phyloP scores from a whole-genome alignment of 2,113 vertebrate species.

The Ahaetulla prasina region DNA sequence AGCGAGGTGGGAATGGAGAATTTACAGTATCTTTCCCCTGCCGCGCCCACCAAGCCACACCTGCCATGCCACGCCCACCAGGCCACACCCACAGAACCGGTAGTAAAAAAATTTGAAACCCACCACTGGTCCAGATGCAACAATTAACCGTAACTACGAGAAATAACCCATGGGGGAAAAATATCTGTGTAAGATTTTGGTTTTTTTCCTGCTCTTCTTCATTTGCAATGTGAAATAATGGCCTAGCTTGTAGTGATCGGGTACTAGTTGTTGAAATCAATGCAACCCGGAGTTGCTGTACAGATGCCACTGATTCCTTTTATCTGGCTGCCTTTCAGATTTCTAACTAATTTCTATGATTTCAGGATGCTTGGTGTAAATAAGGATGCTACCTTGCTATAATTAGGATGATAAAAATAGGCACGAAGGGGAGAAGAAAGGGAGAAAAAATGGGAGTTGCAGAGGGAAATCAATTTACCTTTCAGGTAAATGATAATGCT shows the following conservation, averaged over 20 bases:
- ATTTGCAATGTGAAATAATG: not conserved
- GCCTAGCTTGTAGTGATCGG: not conserved
- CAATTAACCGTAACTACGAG: not conserved
- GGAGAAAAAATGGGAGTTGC: not conserved
- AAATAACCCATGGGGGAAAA: too few species aligned
- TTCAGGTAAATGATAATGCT: constrained; percentile 32
- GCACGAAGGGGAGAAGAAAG: not conserved
- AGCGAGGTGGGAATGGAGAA: too few species aligned
- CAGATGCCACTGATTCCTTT: not conserved
- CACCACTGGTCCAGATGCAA: too few species aligned
- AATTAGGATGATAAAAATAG: not conserved
- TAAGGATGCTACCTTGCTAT: not conserved
- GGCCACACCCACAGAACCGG: too few species aligned
- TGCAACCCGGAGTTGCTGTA: not conserved
- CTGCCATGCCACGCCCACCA: too few species aligned
- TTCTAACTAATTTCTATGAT: not conserved
- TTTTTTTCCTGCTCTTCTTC: not conserved
- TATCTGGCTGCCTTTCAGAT: not conserved
- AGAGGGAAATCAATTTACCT: constrained; percentile 12
- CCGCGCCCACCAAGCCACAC: too few species aligned
- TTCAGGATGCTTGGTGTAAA: not conserved
- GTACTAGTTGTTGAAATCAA: not conserved
- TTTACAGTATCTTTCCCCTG: too few species aligned
- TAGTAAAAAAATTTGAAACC: too few species aligned
- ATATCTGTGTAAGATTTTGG: not conserved